Conservation (phyloP, 2,797 vertebrate genomes). For the Acanthornis magna region DNA sequence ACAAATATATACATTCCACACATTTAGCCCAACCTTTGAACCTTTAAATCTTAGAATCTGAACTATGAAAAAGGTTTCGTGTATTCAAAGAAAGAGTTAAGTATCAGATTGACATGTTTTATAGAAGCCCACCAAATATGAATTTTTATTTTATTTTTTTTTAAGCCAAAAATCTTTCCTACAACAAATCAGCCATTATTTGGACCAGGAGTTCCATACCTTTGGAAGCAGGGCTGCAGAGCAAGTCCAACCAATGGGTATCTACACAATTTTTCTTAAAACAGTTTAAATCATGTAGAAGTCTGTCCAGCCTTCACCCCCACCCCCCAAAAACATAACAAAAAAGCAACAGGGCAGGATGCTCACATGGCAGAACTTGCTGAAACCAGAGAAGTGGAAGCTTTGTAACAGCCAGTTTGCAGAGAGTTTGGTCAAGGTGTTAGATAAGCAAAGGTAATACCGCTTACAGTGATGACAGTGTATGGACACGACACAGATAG, state of each 20-base stretch:
- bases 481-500: not conserved
- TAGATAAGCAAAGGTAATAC: not conserved
- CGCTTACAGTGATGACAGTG: not conserved
- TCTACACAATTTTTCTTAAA: not conserved
- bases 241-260: not conserved
- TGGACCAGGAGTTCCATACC: not conserved
- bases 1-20: not conserved
- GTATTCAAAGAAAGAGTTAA: not conserved
- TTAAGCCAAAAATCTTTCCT: not conserved
- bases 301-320: not conserved
- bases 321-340: not conserved
- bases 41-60: not conserved
- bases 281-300: not conserved
- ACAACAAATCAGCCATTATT: not conserved
- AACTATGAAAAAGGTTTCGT: not conserved
- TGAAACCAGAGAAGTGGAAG: not conserved
- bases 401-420: not conserved
- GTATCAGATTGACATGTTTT: not conserved
- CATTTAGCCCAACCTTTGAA: not conserved
- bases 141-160: too few relatives aligned
- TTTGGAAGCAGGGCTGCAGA: not conserved
- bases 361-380: not conserved
- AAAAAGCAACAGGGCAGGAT: not conserved
- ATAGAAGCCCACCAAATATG: not conserved
- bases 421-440: not conserved